Evolutionary conservation across 2,113 vertebrate species (phyloP).

Genomic region (Lagopus muta): DNA sequence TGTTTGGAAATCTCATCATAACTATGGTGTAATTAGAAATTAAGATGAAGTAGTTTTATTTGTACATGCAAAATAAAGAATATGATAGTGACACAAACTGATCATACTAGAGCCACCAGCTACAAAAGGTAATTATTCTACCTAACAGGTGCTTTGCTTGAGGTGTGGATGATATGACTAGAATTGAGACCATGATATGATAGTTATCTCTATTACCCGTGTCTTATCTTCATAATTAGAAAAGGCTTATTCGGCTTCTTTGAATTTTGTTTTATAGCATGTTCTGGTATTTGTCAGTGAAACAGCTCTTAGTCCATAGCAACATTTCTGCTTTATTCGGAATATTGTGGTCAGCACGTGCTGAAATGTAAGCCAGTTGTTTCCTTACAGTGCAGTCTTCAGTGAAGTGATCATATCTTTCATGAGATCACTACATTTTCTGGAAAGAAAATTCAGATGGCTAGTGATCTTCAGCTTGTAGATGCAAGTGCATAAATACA

Average conservation of each 20-base stretch:
- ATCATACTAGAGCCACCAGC: neutral
- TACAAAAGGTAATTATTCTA: neutral
- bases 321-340: neutral
- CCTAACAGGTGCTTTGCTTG: neutral
- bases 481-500: neutral
- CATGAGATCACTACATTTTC: neutral
- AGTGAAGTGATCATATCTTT: neutral
- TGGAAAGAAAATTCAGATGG: neutral
- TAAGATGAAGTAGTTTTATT: neutral
- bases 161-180: neutral
- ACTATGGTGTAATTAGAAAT: neutral
- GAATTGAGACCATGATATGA: neutral
- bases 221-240: neutral
- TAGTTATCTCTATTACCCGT: neutral
- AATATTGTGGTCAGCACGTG: neutral
- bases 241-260: neutral
- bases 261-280: neutral
- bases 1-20: neutral
- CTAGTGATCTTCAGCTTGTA: accelerated
- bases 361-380: neutral
- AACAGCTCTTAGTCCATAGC: neutral
- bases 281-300: neutral
- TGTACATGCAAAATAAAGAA: neutral
- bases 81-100: no score
- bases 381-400: neutral